Conservation (phyloP, 2,113 vertebrate species). For the Bubo scandiacus region DNA sequence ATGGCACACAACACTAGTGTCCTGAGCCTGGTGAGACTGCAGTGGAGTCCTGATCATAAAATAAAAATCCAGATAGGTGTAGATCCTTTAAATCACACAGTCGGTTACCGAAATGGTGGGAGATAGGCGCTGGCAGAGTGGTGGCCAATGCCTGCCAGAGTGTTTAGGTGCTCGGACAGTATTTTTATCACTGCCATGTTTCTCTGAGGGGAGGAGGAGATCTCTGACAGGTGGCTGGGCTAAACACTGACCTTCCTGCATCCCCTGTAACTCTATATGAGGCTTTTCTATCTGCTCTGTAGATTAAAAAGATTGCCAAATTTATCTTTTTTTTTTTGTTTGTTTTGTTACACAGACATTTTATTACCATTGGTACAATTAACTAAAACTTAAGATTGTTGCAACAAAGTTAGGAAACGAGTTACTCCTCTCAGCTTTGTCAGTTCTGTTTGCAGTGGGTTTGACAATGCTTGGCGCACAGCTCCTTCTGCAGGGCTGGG, state of each 20-base stretch:
- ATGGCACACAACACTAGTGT: neutral
- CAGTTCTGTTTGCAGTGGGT: neutral
- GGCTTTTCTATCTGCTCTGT: neutral
- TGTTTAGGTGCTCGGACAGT: neutral
- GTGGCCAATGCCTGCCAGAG: neutral
- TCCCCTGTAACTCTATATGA: neutral
- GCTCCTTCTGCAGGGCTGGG: neutral
- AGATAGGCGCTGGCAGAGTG: neutral
- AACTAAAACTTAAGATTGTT: neutral
- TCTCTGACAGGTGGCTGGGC: neutral
- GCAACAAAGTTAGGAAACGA: neutral
- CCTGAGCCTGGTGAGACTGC: neutral
- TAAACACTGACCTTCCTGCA: neutral
- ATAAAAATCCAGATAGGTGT: neutral
- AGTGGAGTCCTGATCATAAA: neutral
- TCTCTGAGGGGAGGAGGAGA: neutral
- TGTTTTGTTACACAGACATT: neutral
- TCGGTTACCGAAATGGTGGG: neutral
- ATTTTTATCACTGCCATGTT: neutral
- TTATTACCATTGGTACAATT: neutral
- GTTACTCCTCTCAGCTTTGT: neutral
- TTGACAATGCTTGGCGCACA: rapidly evolving
- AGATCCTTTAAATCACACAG: neutral
- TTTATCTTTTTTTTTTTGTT: neutral
- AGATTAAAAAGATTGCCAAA: neutral